Percentiles rank a stretch among this genome's conserved stretches.
phyloP scores from a whole-genome alignment of 2,888 invertebrate genomes.

The Bibio marci region DNA sequence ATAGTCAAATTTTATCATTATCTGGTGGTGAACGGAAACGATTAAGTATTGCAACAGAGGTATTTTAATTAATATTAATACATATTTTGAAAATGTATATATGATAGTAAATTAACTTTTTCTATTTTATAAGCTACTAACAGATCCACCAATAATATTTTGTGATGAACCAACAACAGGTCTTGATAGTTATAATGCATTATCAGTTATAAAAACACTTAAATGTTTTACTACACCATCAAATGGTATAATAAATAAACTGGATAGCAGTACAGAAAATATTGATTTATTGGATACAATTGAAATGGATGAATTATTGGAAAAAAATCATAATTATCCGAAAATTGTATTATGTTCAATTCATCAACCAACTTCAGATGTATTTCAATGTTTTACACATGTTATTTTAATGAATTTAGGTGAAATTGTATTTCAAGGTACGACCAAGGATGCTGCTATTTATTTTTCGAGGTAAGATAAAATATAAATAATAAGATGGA shows the following conservation, averaged over 20 bases:
- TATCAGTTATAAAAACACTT: constrained; percentile 55
- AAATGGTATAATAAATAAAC: not conserved
- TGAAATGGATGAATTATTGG: not conserved
- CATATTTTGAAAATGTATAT: no score
- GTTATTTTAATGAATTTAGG: constrained; percentile 64
- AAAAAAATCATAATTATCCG: constrained; percentile 7
- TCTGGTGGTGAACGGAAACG: constrained; percentile 84
- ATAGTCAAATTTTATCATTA: constrained; percentile 55
- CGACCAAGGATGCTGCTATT: constrained; percentile 43
- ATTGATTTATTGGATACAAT: not conserved
- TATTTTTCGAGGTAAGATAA: constrained; percentile 50
- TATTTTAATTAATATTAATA: constrained; percentile 17
- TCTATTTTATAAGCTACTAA: constrained; percentile 43
- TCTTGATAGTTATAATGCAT: constrained; percentile 77
- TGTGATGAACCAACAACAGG: constrained; percentile 92
- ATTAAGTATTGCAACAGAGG: constrained; percentile 75
- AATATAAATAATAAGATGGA: no score
- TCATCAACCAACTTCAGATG: constrained; percentile 80
- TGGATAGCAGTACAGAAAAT: not conserved
- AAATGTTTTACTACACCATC: constrained; percentile 34
- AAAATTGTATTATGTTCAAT: constrained; percentile 75
- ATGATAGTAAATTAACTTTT: no score
- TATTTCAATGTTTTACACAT: constrained; percentile 67
- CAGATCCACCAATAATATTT: constrained; percentile 75
- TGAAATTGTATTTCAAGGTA: constrained; percentile 60